These are phyloP conservation scores for Decapterus maruadsi DNA, from an alignment of 2,797 vertebrate species.

Conservation along the genomic window DNA sequence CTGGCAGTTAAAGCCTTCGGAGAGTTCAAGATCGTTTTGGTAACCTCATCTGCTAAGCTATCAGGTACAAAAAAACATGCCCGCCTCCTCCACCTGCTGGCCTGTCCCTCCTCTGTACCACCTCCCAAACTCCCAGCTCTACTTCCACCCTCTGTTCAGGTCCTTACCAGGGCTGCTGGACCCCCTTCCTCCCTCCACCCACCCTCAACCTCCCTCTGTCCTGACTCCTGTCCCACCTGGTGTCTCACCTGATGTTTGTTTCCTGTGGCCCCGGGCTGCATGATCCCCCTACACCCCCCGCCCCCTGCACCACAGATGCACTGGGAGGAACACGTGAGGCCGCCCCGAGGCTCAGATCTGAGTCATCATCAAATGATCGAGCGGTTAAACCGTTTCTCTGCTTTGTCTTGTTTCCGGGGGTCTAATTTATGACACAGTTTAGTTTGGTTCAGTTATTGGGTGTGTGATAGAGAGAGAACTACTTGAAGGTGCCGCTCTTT, in stretches of 20 bases:
- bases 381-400: background rate
- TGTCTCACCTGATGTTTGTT: slow-evolving; percentile 73
- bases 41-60: slow-evolving; percentile 91
- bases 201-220: slow-evolving; percentile 25
- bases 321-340: slow-evolving; percentile 53
- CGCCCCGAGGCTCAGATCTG: slow-evolving; percentile 21
- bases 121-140: slow-evolving; percentile 62
- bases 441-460: background rate
- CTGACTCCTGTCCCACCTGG: slow-evolving; percentile 58
- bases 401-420: slow-evolving; percentile 22
- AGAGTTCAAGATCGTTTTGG: slow-evolving; percentile 95
- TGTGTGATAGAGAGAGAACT: too few relatives aligned
- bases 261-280: slow-evolving; percentile 75
- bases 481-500: too few relatives aligned
- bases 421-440: background rate
- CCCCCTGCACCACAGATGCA: slow-evolving; percentile 44
- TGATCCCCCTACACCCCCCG: slow-evolving; percentile 47
- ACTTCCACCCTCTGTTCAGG: slow-evolving; percentile 47
- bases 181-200: background rate
- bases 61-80: slow-evolving; percentile 92
- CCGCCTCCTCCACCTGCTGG: slow-evolving; percentile 66
- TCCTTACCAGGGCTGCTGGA: slow-evolving; percentile 36
- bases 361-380: slow-evolving; percentile 21
- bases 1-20: slow-evolving; percentile 98
- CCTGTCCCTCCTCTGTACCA: slow-evolving; percentile 68